Conservation (phyloP, 2,888 invertebrate genomes). For the Vanessa cardui region DNA sequence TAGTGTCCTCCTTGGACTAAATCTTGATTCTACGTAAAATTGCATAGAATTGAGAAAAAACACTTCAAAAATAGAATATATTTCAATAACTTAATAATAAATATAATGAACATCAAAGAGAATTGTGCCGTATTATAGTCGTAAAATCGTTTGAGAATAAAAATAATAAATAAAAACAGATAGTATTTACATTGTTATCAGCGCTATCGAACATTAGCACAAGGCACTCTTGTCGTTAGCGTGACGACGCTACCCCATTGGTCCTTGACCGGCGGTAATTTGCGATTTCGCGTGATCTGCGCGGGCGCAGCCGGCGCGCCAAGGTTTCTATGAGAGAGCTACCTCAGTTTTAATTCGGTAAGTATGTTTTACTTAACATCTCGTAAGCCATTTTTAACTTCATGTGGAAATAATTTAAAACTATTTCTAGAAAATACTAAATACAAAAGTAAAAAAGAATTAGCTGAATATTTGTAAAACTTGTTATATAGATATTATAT, state of each 20-base stretch:
- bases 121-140: too few species aligned
- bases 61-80: neutral
- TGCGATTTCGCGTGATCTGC: slow-evolving; percentile 43
- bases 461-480: too few species aligned
- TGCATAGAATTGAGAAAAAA: neutral
- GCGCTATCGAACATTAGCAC: slow-evolving; percentile 4
- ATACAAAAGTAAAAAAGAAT: too few species aligned
- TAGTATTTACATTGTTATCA: slow-evolving; percentile 23
- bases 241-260: slow-evolving; percentile 40
- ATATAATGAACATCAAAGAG: neutral
- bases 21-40: neutral
- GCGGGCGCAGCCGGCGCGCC: slow-evolving; percentile 18
- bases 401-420: too few species aligned
- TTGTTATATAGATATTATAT: too few species aligned
- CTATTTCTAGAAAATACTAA: too few species aligned
- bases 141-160: neutral
- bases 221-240: slow-evolving; percentile 34
- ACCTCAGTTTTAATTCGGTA: slow-evolving; percentile 6
- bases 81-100: neutral
- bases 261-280: slow-evolving; percentile 44
- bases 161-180: neutral
- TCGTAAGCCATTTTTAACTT: too few species aligned
- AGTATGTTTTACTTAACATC: neutral
- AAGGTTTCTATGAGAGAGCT: slow-evolving; percentile 33
- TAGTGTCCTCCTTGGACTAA: too few species aligned